Evolutionary conservation across 1,140 invertebrate species (phyloP), one percentile per base, ranked within the genome.

Genomic region (Ostrea denselamellosa): DNA sequence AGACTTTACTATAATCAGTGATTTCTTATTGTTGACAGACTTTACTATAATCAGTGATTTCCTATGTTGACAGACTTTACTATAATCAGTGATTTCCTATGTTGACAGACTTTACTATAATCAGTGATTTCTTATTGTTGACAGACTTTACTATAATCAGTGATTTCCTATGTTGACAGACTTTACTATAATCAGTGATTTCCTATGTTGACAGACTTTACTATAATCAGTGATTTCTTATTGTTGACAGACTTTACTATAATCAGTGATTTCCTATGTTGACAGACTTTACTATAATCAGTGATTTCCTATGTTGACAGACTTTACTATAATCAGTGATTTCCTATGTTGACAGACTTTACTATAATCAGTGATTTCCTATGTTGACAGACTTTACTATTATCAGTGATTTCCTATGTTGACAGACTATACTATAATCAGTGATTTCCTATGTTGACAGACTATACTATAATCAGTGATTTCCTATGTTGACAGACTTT

Each of bases 1-100:
- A 94, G 93, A 91, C 90, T 68, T 88, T 94, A 44, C 85, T 94
- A 58, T 93, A 94, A 88, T 92, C 92, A n/a, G n/a, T n/a, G n/a
- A n/a, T n/a, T n/a, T n/a, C n/a, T n/a, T n/a, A n/a, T n/a, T n/a
- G n/a, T n/a, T n/a, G n/a, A n/a, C n/a, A n/a, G n/a, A n/a, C n/a
- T n/a, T n/a, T n/a, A n/a, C n/a, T 77, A 9, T 3, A 7, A 19
- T 14, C n/a, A 25, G 28, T 51, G 25, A 7, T 81, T 81, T 81
- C 12, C 17, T 81, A 34, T 52, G 9, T 83, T 83, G 14, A 53
- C 89, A 94, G 93, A 91, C 90, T 68, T 88, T 94, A 44, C 85
- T 94, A 58, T 93, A 94, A 88, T 92, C 92, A 25, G 28, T 51
- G 25, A 7, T 81, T 81, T 81, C 12, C 17, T 81, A 34, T 52